A percentile compares a stretch with the other conserved stretches of the same genome.
These are phyloP conservation scores for Valencia hispanica DNA, from an alignment of 2,797 vertebrate genomes.

Conservation along the genomic window DNA sequence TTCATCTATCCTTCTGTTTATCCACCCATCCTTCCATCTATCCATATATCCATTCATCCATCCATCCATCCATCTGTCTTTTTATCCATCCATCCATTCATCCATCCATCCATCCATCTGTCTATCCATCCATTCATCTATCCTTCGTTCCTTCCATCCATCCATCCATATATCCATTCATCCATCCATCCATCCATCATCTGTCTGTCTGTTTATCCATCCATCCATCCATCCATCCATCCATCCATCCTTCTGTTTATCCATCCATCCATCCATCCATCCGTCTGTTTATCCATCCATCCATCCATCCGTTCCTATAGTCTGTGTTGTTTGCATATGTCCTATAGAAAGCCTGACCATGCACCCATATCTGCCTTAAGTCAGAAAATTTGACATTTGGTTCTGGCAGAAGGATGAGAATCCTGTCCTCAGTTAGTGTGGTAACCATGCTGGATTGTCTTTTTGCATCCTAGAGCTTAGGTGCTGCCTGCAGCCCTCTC, in stretches of 20 bases:
- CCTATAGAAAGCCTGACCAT: too few species aligned
- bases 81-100: too few species aligned
- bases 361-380: too few species aligned
- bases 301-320: too few species aligned
- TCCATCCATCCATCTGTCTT: too few species aligned
- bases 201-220: too few species aligned
- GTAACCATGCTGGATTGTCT: background rate
- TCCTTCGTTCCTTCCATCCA: background rate
- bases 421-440: background rate
- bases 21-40: background rate
- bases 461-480: constrained; percentile 61
- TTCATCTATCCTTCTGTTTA: too few species aligned
- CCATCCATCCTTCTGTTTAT: background rate
- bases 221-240: background rate
- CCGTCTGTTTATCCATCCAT: background rate
- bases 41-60: background rate
- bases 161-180: background rate
- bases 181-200: background rate
- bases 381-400: too few species aligned
- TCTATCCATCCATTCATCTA: background rate
- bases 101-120: background rate
- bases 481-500: constrained; percentile 78
- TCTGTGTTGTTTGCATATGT: background rate
- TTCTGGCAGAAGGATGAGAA: background rate
- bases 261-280: background rate